These are phyloP conservation scores for Zophobas atratus DNA, from an alignment of 1,140 invertebrate species.

Conservation along the genomic window DNA sequence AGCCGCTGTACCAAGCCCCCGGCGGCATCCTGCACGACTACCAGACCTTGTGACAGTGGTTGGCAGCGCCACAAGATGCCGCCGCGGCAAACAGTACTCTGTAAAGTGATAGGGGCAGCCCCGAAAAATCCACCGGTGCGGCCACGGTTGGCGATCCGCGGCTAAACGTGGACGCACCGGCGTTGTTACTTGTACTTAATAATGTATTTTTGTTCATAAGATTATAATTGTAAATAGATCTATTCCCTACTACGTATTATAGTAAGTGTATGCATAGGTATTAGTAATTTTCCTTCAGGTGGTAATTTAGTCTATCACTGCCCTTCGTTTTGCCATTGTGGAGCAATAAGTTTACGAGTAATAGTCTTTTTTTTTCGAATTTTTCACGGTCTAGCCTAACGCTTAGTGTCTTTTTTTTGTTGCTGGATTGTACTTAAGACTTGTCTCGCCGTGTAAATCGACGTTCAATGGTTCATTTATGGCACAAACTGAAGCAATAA, in stretches of 20 bases:
- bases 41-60: slow-evolving; percentile 68
- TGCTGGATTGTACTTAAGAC: slow-evolving; percentile 13
- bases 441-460: not conserved
- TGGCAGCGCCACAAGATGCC: slow-evolving; percentile 48
- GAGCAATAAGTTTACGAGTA: slow-evolving; percentile 16
- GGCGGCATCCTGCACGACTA: slow-evolving; percentile 66
- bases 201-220: slow-evolving; percentile 39
- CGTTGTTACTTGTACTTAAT: slow-evolving; percentile 34
- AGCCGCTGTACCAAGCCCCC: slow-evolving; percentile 64
- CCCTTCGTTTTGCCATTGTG: slow-evolving; percentile 17
- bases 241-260: slow-evolving; percentile 11
- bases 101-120: slow-evolving; percentile 28
- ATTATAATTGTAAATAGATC: slow-evolving; percentile 17
- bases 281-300: not conserved
- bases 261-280: slow-evolving; percentile 37
- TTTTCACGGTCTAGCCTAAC: not conserved
- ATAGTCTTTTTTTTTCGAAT: too few species aligned
- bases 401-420: slow-evolving; percentile 17
- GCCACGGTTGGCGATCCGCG: not conserved
- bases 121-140: not conserved
- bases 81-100: slow-evolving; percentile 17
- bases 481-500: slow-evolving; percentile 34
- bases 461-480: not conserved
- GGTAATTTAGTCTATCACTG: slow-evolving; percentile 17
- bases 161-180: not conserved